Conservation (phyloP, 2,113 vertebrate genomes). For the Periophthalmus modestus region DNA sequence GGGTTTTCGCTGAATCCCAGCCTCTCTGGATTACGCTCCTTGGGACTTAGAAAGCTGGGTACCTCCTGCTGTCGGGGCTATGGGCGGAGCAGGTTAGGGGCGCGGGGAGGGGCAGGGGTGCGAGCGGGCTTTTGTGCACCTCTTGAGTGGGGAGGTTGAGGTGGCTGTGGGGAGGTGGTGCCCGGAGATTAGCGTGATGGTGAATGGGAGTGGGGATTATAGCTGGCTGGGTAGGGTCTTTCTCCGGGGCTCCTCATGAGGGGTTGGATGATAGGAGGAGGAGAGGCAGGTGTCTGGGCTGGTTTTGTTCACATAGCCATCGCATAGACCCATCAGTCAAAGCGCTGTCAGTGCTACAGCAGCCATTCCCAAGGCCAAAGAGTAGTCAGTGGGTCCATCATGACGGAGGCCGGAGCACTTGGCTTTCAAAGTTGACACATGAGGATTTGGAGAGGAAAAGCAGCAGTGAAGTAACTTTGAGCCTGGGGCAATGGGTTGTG, state of each 20-base stretch:
- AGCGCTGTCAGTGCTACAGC: constrained; percentile 33
- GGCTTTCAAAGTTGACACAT: constrained; percentile 6
- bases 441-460: not conserved
- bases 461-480: not conserved
- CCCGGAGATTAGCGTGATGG: constrained; percentile 74
- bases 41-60: constrained; percentile 59
- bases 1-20: constrained; percentile 58
- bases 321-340: constrained; percentile 45
- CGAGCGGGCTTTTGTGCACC: constrained; percentile 71
- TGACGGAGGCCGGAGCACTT: not conserved
- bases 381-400: not conserved
- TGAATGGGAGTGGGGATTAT: constrained; percentile 79
- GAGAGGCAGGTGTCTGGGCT: constrained; percentile 63
- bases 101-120: constrained; percentile 52
- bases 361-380: constrained; percentile 15
- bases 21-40: constrained; percentile 66
- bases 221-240: constrained; percentile 68
- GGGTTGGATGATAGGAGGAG: constrained; percentile 61
- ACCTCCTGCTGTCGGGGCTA: constrained; percentile 65
- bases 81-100: constrained; percentile 69
- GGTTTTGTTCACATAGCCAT: not conserved
- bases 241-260: constrained; percentile 53
- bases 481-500: not conserved
- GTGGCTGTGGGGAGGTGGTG: constrained; percentile 59
- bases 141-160: constrained; percentile 71